Conservation (phyloP, 2,113 vertebrate species). For the Amblyopsis rosae region DNA sequence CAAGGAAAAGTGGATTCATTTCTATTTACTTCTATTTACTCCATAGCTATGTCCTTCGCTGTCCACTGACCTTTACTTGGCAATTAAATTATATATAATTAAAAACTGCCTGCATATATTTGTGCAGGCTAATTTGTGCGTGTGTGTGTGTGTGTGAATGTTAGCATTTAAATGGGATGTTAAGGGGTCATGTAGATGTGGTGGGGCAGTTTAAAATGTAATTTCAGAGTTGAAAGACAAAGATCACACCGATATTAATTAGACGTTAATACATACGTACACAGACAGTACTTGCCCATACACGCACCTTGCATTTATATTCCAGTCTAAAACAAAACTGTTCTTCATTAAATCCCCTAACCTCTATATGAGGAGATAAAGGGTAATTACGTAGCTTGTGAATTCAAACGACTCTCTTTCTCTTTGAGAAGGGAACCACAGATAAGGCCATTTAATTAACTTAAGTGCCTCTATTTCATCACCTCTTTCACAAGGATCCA, state of each 20-base stretch:
- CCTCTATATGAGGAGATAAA: conserved; percentile 63
- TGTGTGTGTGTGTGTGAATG: background rate
- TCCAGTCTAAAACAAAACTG: conserved; percentile 59
- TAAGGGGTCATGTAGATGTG: background rate
- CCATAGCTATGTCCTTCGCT: background rate
- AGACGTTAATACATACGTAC: conserved; percentile 19
- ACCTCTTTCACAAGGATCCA: conserved; percentile 53
- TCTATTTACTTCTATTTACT: no score
- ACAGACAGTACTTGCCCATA: conserved; percentile 3
- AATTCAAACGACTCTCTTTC: conserved; percentile 63
- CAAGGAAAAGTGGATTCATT: background rate
- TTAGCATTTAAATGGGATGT: background rate
- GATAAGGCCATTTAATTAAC: conserved; percentile 75
- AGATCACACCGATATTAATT: conserved; percentile 29
- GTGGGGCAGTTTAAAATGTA: conserved; percentile 1
- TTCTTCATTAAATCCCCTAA: conserved; percentile 65
- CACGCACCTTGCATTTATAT: conserved; percentile 32
- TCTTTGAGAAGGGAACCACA: conserved; percentile 54
- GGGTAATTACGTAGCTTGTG: conserved; percentile 71
- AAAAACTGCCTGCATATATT: background rate
- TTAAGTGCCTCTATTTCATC: conserved; percentile 69
- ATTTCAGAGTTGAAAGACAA: conserved; percentile 34
- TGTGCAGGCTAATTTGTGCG: background rate
- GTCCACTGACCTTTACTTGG: background rate
- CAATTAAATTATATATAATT: conserved; percentile 21